Evolutionary conservation across 1,140 invertebrate species (phyloP).

Genomic region (Archivesica marissinica): DNA sequence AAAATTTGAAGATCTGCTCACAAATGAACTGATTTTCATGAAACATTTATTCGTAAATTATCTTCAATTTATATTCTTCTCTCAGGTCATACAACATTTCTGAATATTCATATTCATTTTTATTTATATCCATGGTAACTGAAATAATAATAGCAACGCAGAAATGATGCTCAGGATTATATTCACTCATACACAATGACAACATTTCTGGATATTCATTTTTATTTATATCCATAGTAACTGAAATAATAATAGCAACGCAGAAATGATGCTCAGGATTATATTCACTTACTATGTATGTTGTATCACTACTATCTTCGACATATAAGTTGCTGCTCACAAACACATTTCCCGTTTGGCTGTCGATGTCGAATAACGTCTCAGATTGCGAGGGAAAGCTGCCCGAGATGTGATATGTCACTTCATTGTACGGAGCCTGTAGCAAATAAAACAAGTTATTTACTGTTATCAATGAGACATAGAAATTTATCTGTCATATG

Average conservation of each 20-base stretch:
- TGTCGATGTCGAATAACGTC: constrained; percentile 24
- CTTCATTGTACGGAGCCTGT: constrained; percentile 47
- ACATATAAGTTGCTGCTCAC: neutral
- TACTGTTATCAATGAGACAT: neutral
- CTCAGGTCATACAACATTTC: too few relatives aligned
- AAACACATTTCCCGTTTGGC: neutral
- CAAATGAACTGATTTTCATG: too few relatives aligned
- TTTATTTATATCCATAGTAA: neutral
- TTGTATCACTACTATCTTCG: neutral
- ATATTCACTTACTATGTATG: constrained; percentile 25
- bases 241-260: neutral
- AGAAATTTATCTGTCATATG: too few relatives aligned
- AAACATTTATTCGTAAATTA: too few relatives aligned
- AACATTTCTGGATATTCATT: too few relatives aligned
- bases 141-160: neutral
- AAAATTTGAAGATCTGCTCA: too few relatives aligned
- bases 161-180: neutral
- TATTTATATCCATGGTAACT: neutral
- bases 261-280: neutral
- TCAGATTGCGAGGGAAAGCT: too few relatives aligned
- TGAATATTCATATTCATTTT: too few relatives aligned
- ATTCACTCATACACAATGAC: too few relatives aligned
- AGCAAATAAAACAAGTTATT: constrained; percentile 1
- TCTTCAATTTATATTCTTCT: too few relatives aligned
- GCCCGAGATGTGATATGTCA: constrained; percentile 18